Percentiles rank a stretch among this genome's conserved stretches.
Evolutionary conservation across 2,113 vertebrate genomes (phyloP).

Genomic region (Poecilia latipinna): DNA sequence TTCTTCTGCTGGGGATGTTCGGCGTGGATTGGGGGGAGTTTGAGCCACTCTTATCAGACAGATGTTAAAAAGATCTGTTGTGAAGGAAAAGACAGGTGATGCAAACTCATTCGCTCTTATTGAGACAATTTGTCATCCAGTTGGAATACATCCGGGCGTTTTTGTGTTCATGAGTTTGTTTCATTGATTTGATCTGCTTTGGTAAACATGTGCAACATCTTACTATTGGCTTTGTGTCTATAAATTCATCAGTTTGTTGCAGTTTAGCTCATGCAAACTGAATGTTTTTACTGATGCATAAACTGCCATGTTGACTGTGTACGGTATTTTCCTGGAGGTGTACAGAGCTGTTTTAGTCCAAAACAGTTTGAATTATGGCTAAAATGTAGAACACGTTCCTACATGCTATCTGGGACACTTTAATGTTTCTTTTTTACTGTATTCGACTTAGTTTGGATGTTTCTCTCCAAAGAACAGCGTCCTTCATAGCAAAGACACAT

Average conservation of each 20-base stretch:
- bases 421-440: neutral
- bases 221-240: constrained; percentile 30
- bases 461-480: neutral
- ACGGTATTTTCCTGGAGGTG: no score
- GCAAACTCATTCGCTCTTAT: constrained; percentile 15
- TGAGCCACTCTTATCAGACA: neutral
- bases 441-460: neutral
- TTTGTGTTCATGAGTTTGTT: constrained; percentile 33
- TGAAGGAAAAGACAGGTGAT: neutral
- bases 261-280: no score
- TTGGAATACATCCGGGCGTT: neutral
- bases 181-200: constrained; percentile 22
- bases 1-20: neutral
- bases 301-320: neutral
- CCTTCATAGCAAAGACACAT: neutral
- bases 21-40: neutral
- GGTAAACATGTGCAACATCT: constrained; percentile 32
- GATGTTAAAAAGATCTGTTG: neutral
- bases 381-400: no score
- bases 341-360: no score
- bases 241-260: neutral
- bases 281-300: no score
- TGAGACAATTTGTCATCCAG: neutral
- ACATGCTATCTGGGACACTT: neutral
- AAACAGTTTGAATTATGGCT: no score